Base-by-base conservation (phyloP, 2,113 vertebrate species). In the Tinamus guttatus region DNA sequence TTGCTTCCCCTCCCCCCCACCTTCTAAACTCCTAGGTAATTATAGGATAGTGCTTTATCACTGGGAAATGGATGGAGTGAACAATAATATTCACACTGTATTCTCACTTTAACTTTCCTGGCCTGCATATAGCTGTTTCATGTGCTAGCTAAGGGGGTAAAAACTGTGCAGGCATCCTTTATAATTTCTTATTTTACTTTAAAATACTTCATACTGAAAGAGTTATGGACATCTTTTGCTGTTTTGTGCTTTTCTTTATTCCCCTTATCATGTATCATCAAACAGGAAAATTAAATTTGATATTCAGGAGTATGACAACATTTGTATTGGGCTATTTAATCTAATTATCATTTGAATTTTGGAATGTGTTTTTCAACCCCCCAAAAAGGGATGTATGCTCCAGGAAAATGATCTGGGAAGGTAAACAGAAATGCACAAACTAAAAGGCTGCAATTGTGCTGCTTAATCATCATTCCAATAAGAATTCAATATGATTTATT, bases 401-500 rank as follows among this genome's bases (percentile, higher is more conserved):
- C 59, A 63, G 79, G 59, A 93, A 16, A 51, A 43, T 68, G 40
- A 75, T 70, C 71, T 94, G 13, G 54, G 24, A 67, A 85, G 91
- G 94, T 95, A 95, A 94, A 52, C 25, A 52, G 51, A 25, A 45
- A 56, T 32, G 5, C 36, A 16, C 32, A 63, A 58, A 89, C 28
- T 82, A 54, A 91, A 89, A 76, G 4, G 40, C 52, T 82, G 21
- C 65, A 90, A 81, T 38, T 79, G 22, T 49, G 65, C 30, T 77
- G 59, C n/a, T 24, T 87, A 91, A 96, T 87, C 89, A 92, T 68
- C 13, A 62, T 87, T 85, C 52, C 43, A 80, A 13, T 58, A 94
- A 68, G 49, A 91, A 89, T 58, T 22, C 6, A 80, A 21, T 82
- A n/a, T 82, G 81, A 91, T 95, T 79, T 93, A 80, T 76, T 94